Evolutionary conservation across 2,888 invertebrate species (phyloP).

Genomic region (Noctua pronuba): DNA sequence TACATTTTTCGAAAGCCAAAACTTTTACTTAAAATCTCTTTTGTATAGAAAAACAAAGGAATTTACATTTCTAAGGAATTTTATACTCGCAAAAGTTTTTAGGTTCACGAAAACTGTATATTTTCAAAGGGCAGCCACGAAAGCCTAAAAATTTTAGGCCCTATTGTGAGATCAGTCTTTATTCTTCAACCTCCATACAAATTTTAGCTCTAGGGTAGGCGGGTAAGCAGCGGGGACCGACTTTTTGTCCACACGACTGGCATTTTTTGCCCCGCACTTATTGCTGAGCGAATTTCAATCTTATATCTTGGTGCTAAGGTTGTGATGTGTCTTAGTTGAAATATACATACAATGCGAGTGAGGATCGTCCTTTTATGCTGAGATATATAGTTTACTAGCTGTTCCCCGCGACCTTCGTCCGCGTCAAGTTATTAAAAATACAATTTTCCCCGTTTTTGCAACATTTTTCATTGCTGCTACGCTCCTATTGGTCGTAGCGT

Average conservation of each 20-base stretch:
- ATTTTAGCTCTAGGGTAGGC: neutral
- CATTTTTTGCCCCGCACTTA: neutral
- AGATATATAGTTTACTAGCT: conserved; percentile 4
- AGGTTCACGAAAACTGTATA: conserved; percentile 10
- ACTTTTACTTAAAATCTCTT: conserved; percentile 29
- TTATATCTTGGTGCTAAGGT: neutral
- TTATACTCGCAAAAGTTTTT: neutral
- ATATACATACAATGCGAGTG: neutral
- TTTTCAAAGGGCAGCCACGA: neutral
- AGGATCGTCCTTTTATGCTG: neutral
- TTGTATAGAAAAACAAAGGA: conserved; percentile 14
- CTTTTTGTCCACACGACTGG: conserved; percentile 7
- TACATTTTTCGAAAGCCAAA: neutral
- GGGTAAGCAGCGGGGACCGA: neutral
- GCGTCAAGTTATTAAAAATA: too few species aligned
- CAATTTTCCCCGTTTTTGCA: too few species aligned
- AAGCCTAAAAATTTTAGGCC: neutral
- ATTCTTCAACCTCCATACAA: conserved; percentile 21
- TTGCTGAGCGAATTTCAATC: conserved; percentile 2
- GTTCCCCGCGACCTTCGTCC: too few species aligned
- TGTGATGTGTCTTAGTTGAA: neutral
- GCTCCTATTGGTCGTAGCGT: too few species aligned
- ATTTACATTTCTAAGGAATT: conserved; percentile 32
- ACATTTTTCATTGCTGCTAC: too few species aligned
- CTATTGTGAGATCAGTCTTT: conserved; percentile 11